Evolutionary conservation across 1,140 invertebrate genomes (phyloP), one percentile per base, ranked within the genome.

Genomic region (Drosophila lini): DNA sequence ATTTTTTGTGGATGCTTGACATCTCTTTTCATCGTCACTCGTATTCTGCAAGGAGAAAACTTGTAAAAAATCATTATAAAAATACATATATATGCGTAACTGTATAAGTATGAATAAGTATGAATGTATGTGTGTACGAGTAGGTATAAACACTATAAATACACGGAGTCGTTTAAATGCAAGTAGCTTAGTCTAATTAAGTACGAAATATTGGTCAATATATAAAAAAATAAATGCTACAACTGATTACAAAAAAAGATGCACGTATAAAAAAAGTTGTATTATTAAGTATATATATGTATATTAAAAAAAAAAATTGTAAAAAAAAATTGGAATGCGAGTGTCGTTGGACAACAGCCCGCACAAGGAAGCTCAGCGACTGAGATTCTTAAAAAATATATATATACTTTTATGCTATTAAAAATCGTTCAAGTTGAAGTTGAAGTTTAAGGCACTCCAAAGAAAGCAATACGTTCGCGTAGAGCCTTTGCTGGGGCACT

Each of bases 311-410:
- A 47, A 25, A 48, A 13, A n/a, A n/a, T n/a, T 9, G 11, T 28
- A 70, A 63, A 74, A 64, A 67, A 65, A 67, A 71, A 36, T 10
- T 22, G 42, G 11, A 47, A 55, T 69, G 48, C 82, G 55, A 62
- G 65, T 52, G 83, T 86, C 82, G 82, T 86, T 86, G 79, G 67
- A 86, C 82, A 86, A 86, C 82, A 68, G 28, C 69, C 48, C 44
- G 70, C 56, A 64, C 45, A 53, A 57, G 82, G 82, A 85, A 85
- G 82, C 82, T 85, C 82, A 79, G 59, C 65, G 82, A 57, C 78
- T 81, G 82, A 85, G 82, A 73, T 86, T 86, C 69, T 50, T 11
- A 55, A 9, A 40, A 60, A 76, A 36, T 19, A 25, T 25, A 36
- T 19, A 22, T 10, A 11, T 47, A 53, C 13, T n/a, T 8, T 38